Evolutionary conservation across 2,113 vertebrate genomes (phyloP).

Genomic region (Dromaius novaehollandiae): DNA sequence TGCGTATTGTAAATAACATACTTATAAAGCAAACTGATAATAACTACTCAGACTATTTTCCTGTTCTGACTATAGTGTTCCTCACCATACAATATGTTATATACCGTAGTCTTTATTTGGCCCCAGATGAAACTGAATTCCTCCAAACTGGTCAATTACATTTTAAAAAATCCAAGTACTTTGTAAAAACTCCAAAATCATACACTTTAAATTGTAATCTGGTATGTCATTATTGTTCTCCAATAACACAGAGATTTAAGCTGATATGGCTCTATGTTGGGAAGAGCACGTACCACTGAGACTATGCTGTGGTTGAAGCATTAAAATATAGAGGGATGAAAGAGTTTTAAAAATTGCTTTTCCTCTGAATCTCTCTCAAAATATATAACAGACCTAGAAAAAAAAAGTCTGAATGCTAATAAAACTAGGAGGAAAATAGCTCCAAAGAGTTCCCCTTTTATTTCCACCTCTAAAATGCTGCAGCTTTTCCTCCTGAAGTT

Average conservation of each 20-base stretch:
- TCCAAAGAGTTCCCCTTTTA: background rate
- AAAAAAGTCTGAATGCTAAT: background rate
- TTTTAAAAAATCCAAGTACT: background rate
- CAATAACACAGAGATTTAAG: background rate
- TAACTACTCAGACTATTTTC: slow-evolving; percentile 72
- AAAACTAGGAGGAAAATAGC: background rate
- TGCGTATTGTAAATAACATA: slow-evolving; percentile 85
- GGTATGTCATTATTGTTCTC: too few relatives aligned
- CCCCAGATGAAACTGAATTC: background rate
- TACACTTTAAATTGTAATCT: background rate
- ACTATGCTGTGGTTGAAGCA: background rate
- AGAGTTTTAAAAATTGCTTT: background rate
- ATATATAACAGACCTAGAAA: background rate
- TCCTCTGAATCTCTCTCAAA: background rate
- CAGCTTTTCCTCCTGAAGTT: background rate
- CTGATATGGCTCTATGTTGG: background rate
- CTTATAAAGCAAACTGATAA: slow-evolving; percentile 79
- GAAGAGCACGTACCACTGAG: background rate
- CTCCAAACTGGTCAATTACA: background rate
- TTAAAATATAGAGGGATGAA: background rate
- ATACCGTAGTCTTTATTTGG: background rate
- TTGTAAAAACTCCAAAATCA: background rate
- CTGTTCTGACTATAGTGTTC: slow-evolving; percentile 56
- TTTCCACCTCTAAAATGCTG: background rate
- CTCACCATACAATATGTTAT: slow-evolving; percentile 33